phyloP scores from a whole-genome alignment of 1,140 invertebrate genomes.

The Thalassaphorura encarpata region DNA sequence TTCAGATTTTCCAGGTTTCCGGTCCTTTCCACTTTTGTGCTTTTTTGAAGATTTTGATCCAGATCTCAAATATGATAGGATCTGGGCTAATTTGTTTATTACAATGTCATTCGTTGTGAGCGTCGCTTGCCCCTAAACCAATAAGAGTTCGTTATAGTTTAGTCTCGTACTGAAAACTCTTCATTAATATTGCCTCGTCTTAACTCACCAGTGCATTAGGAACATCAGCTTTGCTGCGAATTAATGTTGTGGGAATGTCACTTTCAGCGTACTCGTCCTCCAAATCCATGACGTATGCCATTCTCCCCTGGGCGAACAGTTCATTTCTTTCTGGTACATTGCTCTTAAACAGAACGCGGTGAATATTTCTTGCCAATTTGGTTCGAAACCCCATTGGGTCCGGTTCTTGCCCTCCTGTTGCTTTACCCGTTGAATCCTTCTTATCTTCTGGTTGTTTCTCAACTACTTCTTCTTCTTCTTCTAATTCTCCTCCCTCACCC shows the following conservation, averaged over 20 bases:
- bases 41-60: constrained; percentile 66
- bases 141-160: constrained; percentile 10
- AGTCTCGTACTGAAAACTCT: neutral
- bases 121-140: constrained; percentile 59
- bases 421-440: neutral
- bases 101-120: constrained; percentile 89
- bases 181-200: neutral
- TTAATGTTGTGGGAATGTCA: constrained; percentile 92
- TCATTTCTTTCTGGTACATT: constrained; percentile 66
- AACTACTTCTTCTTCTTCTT: constrained; percentile 44
- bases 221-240: constrained; percentile 90
- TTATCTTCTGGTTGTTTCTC: constrained; percentile 57
- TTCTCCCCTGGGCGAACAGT: constrained; percentile 87
- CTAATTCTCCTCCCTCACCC: constrained; percentile 71
- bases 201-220: constrained; percentile 51
- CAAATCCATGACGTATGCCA: constrained; percentile 96
- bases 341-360: constrained; percentile 44
- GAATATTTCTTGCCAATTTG: constrained; percentile 62
- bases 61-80: constrained; percentile 84
- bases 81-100: constrained; percentile 94
- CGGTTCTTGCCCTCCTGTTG: too few relatives aligned
- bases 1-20: constrained; percentile 29
- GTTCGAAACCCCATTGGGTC: constrained; percentile 55
- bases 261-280: constrained; percentile 80
- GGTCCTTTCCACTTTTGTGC: constrained; percentile 56